Conservation (phyloP, 2,888 invertebrate genomes). For the Dichetophora obliterata region DNA sequence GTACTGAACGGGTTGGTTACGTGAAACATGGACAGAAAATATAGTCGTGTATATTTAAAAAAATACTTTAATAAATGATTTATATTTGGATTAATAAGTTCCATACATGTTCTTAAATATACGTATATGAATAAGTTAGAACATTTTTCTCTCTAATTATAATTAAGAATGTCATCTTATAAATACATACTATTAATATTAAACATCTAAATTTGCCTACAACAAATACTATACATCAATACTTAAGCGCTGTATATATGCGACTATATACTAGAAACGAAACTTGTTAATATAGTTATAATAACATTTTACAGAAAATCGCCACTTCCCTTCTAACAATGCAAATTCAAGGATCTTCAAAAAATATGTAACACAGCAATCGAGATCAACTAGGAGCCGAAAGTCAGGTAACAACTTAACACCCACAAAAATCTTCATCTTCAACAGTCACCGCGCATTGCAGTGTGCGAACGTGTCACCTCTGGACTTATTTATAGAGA, state of each 20-base stretch:
- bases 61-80: too few species aligned
- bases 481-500: background rate
- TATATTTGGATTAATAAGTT: too few species aligned
- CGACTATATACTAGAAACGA: too few species aligned
- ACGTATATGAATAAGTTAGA: too few species aligned
- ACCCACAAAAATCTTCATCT: background rate
- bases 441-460: background rate
- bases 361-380: background rate
- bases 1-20: too few species aligned
- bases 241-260: too few species aligned
- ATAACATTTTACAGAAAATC: slow-evolving; percentile 19
- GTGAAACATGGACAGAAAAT: too few species aligned
- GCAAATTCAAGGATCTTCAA: background rate
- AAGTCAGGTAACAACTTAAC: slow-evolving; percentile 20
- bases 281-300: background rate
- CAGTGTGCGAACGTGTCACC: background rate
- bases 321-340: background rate
- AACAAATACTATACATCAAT: background rate
- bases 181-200: background rate
- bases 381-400: background rate
- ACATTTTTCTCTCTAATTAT: too few species aligned
- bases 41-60: too few species aligned
- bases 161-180: too few species aligned
- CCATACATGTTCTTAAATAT: too few species aligned
- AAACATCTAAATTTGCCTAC: background rate